Base-by-base conservation (phyloP, 1,140 invertebrate species). In the Lucilia cuprina region DNA sequence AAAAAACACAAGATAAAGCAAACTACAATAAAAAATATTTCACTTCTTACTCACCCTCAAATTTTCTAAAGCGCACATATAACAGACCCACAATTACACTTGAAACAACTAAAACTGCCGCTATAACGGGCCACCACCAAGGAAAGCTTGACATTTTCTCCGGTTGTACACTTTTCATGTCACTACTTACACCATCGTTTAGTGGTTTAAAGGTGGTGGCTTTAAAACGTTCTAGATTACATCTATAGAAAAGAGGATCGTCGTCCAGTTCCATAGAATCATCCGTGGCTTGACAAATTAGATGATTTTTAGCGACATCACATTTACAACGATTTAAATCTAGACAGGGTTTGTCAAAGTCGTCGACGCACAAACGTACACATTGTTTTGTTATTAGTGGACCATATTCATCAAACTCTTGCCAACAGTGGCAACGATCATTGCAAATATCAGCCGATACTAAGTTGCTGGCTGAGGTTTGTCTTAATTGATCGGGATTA, bases 321-420 rank as follows among this genome's bases (percentile, higher is more conserved):
- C 77, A 80, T 19, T 80, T 47, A 21, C 77, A 80, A 3, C 5
- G 47, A 12, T 17, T 21, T 21, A 80, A 21, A 80, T 80, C 21
- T 10, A 49, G 35, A 25, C 77, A 80, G 8, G 41, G 77, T 17
- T 80, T 49, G 34, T 80, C 77, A 50, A 50, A 13, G 2, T n/a
- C 4, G 50, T 80, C 77, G 8, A 49, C 9, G 25, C 77, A 80
- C 9, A 80, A 4, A 25, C n/a, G 77, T 4, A 25, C 9, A 49
- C 77, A 80, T 50, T 80, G 17, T 5, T 49, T 9, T 9, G 35
- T 21, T 0, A 13, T 9, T 9, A 80, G 13, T 0, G 77, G 19
- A 21, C 77, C 77, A 49, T 49, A 80, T 21, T 80, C 77, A 49
- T 80, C 77, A 80, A 21, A 25, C 19, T 80, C 77, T 10, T 80